Evolutionary conservation across 2,888 invertebrate species (phyloP).

Genomic region (Liopterus haemorrhoidalis): DNA sequence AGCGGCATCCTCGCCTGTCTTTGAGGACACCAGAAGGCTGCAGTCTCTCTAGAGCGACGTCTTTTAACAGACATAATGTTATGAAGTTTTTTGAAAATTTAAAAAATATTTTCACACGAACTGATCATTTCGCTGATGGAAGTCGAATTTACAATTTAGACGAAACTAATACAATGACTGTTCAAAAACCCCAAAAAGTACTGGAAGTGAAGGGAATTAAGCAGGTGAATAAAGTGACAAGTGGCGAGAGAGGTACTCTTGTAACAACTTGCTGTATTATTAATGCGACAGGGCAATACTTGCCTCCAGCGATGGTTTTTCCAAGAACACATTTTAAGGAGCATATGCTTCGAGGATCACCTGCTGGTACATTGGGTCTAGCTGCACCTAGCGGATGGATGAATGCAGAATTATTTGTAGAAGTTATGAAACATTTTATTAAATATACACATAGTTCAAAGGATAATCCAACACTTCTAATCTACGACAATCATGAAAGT

Average conservation of each 20-base stretch:
- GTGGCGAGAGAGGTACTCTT: slow-evolving; percentile 39
- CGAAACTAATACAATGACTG: slow-evolving; percentile 31
- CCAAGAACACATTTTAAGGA: slow-evolving; percentile 37
- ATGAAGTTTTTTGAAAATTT: slow-evolving; percentile 24
- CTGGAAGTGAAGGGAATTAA: slow-evolving; percentile 30
- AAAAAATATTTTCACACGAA: slow-evolving; percentile 17
- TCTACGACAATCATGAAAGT: slow-evolving; percentile 39
- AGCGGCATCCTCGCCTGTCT: slow-evolving; percentile 23
- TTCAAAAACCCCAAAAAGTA: slow-evolving; percentile 29
- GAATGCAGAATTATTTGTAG: slow-evolving; percentile 37
- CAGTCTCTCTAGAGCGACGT: slow-evolving; percentile 28
- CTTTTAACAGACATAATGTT: slow-evolving; percentile 31
- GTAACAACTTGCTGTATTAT: slow-evolving; percentile 38
- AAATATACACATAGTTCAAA: slow-evolving; percentile 30
- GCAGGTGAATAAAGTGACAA: slow-evolving; percentile 37
- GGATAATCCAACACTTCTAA: slow-evolving; percentile 35
- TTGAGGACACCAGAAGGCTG: slow-evolving; percentile 30
- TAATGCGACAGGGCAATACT: slow-evolving; percentile 33
- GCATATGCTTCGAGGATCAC: slow-evolving; percentile 38
- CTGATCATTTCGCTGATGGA: slow-evolving; percentile 22
- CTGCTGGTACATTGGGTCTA: slow-evolving; percentile 38
- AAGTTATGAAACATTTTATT: slow-evolving; percentile 41
- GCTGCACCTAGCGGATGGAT: slow-evolving; percentile 41
- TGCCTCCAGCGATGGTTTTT: slow-evolving; percentile 40
- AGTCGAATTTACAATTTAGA: slow-evolving; percentile 31